These are phyloP conservation scores for Rhodeus uyekii DNA, from an alignment of 2,797 vertebrate species.

Conservation along the genomic window DNA sequence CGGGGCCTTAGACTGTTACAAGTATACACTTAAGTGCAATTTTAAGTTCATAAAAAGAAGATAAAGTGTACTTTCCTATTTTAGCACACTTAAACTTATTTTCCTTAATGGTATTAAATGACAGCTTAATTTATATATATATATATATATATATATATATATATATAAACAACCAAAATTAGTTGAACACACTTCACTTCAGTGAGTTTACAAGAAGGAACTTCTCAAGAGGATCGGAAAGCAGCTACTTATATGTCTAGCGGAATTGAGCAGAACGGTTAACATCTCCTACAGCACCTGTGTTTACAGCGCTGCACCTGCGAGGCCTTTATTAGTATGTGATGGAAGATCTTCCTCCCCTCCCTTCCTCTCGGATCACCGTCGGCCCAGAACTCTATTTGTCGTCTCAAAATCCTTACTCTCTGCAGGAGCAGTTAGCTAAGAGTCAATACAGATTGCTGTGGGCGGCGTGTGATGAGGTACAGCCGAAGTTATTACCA, in stretches of 20 bases:
- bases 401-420: background rate
- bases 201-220: background rate
- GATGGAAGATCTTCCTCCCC: constrained; percentile 8
- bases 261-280: background rate
- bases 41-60: too few relatives aligned
- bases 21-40: too few relatives aligned
- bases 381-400: background rate
- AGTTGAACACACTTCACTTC: background rate
- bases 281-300: background rate
- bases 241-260: background rate
- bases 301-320: constrained; percentile 4
- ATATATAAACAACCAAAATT: background rate
- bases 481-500: constrained; percentile 17
- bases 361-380: background rate
- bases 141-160: too few relatives aligned
- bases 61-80: too few relatives aligned
- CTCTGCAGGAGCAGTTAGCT: constrained; percentile 8
- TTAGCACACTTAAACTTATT: too few relatives aligned
- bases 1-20: too few relatives aligned
- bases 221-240: background rate
- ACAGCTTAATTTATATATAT: too few relatives aligned
- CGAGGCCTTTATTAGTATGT: constrained; percentile 22
- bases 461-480: constrained; percentile 16
- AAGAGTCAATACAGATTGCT: constrained; percentile 14
- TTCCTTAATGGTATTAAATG: too few relatives aligned